A percentile compares a stretch with the other conserved stretches of the same genome.
Conservation (phyloP, 2,113 vertebrate genomes). For the Oenanthe oenanthe region DNA sequence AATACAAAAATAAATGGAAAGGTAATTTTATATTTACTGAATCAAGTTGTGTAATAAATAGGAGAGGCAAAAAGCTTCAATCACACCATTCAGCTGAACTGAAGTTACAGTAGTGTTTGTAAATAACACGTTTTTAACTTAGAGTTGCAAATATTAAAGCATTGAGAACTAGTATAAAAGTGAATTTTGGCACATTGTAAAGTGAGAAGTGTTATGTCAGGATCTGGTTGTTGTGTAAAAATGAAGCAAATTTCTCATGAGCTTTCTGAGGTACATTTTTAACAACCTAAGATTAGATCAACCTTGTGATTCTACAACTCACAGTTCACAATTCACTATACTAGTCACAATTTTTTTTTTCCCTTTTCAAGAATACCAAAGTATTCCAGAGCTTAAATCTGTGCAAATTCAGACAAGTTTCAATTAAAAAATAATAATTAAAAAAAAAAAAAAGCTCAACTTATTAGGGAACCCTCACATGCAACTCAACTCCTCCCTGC, state of each 20-base stretch:
- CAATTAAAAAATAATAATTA: conserved; percentile 37
- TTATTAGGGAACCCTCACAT: background rate
- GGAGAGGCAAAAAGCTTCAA: conserved; percentile 92
- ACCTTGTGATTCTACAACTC: conserved; percentile 63
- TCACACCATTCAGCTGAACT: conserved; percentile 91
- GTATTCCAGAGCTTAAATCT: conserved; percentile 79
- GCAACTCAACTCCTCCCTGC: background rate
- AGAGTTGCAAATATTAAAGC: conserved; percentile 79
- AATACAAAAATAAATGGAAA: conserved; percentile 87
- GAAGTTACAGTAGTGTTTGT: conserved; percentile 96
- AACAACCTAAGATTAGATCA: conserved; percentile 63
- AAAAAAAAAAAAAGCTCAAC: background rate
- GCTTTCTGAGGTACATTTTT: conserved; percentile 75
- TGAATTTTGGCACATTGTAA: conserved; percentile 88
- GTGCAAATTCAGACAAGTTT: conserved; percentile 81
- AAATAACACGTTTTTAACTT: conserved; percentile 81
- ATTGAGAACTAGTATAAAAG: conserved; percentile 80
- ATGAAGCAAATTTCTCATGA: conserved; percentile 63
- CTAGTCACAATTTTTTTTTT: conserved; percentile 63
- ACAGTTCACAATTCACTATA: conserved; percentile 74
- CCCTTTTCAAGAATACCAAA: conserved; percentile 75
- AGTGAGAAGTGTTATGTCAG: conserved; percentile 71
- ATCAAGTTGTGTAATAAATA: conserved; percentile 92
- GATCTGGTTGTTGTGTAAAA: conserved; percentile 39
- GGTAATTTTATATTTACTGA: conserved; percentile 83